Evolutionary conservation across 2,797 vertebrate genomes (phyloP).

Genomic region (Sitta carolinensis): DNA sequence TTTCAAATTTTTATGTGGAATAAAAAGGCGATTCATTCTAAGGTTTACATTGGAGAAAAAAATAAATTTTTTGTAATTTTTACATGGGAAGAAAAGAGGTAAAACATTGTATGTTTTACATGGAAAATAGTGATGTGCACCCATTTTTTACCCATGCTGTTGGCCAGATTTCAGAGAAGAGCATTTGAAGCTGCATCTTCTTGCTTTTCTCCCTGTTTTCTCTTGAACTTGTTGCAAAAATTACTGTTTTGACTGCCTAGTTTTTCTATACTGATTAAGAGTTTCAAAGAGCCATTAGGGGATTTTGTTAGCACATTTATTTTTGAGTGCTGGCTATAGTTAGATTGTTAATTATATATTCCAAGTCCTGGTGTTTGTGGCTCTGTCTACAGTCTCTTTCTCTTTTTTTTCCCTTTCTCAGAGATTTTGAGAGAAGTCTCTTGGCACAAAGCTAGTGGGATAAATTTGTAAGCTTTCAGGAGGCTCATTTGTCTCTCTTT

Average conservation of each 20-base stretch:
- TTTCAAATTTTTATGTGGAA: rapidly evolving
- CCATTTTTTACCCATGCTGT: neutral
- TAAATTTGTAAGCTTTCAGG: neutral
- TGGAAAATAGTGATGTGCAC: rapidly evolving
- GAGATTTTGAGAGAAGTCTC: neutral
- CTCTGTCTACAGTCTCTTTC: neutral
- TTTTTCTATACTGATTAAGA: neutral
- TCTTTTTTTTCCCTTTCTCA: neutral
- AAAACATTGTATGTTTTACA: neutral
- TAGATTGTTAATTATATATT: neutral
- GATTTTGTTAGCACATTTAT: neutral
- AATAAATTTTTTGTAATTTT: rapidly evolving
- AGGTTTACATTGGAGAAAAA: neutral
- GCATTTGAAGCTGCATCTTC: neutral
- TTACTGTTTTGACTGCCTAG: neutral
- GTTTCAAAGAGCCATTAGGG: neutral
- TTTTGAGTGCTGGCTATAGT: neutral
- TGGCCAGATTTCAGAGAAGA: neutral
- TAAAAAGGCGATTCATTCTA: rapidly evolving
- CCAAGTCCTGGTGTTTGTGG: neutral
- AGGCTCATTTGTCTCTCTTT: neutral
- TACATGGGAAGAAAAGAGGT: neutral
- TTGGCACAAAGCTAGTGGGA: neutral
- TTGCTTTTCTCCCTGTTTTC: neutral
- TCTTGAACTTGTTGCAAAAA: neutral